Percentiles rank a stretch among this genome's conserved stretches.
phyloP scores from a whole-genome alignment of 2,113 vertebrate genomes.

The Esox niger region DNA sequence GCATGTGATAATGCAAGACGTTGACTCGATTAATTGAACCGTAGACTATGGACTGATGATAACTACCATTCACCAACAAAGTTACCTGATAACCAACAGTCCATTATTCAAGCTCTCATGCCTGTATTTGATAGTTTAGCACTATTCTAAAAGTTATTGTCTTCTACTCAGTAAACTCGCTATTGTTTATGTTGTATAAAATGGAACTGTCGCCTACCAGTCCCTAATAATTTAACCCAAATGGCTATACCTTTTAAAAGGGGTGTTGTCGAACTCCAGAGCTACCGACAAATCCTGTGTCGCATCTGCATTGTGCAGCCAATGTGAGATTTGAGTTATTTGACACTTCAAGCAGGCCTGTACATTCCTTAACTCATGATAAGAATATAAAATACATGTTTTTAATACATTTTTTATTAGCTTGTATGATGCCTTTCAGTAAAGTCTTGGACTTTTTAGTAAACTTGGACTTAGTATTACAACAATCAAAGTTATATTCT shows the following conservation, averaged over 20 bases:
- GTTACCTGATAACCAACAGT: background rate
- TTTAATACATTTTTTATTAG: no score
- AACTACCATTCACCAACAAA: background rate
- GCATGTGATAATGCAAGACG: slow-evolving; percentile 18
- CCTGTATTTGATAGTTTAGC: background rate
- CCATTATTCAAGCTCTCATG: no score
- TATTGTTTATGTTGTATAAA: background rate
- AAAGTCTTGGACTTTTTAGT: no score
- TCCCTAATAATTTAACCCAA: background rate
- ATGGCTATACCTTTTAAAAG: background rate
- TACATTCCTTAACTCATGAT: no score
- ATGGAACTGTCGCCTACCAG: background rate
- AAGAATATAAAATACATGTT: no score
- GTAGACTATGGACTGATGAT: background rate
- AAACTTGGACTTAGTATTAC: no score
- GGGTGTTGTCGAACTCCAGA: no score
- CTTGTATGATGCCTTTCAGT: no score
- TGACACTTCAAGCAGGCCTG: no score
- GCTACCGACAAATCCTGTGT: background rate
- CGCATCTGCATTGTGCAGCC: no score
- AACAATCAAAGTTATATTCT: no score
- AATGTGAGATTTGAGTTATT: background rate
- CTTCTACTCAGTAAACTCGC: background rate
- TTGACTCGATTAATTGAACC: background rate
- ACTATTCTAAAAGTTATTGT: background rate